These are phyloP conservation scores for Rhipidura dahli DNA, from an alignment of 2,113 vertebrate species.

Conservation along the genomic window DNA sequence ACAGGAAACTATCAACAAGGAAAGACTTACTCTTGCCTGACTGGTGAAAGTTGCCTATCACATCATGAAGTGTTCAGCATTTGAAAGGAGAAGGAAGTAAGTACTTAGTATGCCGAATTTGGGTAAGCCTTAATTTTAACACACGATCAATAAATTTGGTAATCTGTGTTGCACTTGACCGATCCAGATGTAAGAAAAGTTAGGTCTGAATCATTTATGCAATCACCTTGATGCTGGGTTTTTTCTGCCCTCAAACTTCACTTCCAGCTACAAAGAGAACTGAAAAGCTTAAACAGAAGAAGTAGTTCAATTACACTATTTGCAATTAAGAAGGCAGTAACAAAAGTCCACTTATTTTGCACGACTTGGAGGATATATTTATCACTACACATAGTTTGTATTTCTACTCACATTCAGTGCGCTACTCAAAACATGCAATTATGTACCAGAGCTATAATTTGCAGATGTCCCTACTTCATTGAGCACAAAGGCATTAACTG, in stretches of 20 bases:
- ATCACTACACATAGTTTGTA: not conserved
- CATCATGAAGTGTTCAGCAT: not conserved
- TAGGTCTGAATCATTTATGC: not conserved
- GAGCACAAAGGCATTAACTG: slow-evolving; percentile 48
- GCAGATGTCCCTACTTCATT: slow-evolving; percentile 34
- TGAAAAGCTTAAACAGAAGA: not conserved
- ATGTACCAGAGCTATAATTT: slow-evolving; percentile 41
- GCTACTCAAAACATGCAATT: slow-evolving; percentile 49
- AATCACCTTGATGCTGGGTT: fast-evolving
- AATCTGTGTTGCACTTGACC: not conserved
- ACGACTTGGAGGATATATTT: not conserved
- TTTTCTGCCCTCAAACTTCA: not conserved
- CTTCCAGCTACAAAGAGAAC: not conserved
- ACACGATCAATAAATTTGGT: not conserved
- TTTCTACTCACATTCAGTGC: not conserved
- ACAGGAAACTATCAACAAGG: not conserved
- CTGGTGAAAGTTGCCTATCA: not conserved
- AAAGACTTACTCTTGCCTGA: not conserved
- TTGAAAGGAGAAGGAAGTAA: not conserved
- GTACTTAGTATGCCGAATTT: not conserved
- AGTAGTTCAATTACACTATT: not conserved
- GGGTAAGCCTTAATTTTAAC: not conserved
- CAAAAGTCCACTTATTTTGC: not conserved
- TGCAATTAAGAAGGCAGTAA: not conserved
- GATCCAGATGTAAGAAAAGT: not conserved